phyloP scores from a whole-genome alignment of 2,888 invertebrate species.

The Tachina lurida region DNA sequence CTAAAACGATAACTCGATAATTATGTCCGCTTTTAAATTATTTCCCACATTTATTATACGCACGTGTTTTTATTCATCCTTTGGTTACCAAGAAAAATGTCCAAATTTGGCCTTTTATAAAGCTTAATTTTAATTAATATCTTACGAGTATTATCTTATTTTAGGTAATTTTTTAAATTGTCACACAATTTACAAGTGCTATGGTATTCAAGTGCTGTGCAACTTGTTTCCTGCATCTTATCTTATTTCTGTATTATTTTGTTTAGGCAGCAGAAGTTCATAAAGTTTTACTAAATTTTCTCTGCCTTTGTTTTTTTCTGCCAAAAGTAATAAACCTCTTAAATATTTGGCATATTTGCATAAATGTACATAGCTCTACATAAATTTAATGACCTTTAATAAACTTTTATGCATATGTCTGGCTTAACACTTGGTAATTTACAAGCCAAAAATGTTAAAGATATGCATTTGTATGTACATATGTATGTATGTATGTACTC shows the following conservation, averaged over 20 bases:
- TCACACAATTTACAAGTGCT: neutral
- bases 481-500: no score
- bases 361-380: constrained; percentile 43
- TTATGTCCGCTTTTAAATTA: constrained; percentile 83
- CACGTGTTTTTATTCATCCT: constrained; percentile 2
- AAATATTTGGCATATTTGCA: constrained; percentile 72
- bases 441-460: constrained; percentile 66
- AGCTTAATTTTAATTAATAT: constrained; percentile 8
- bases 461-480: neutral
- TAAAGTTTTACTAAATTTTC: constrained; percentile 53
- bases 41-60: constrained; percentile 82
- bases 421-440: constrained; percentile 69
- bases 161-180: constrained; percentile 20
- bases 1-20: constrained; percentile 83
- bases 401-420: constrained; percentile 71
- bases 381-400: constrained; percentile 71
- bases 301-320: neutral
- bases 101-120: constrained; percentile 27
- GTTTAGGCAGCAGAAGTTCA: constrained; percentile 56
- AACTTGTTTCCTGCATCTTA: neutral
- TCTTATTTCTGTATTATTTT: constrained; percentile 40
- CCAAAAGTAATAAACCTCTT: constrained; percentile 69
- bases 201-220: neutral
- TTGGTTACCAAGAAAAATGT: neutral
- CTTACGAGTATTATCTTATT: constrained; percentile 10